Evolutionary conservation across 2,888 invertebrate genomes (phyloP).

Genomic region (Eurois occulta): DNA sequence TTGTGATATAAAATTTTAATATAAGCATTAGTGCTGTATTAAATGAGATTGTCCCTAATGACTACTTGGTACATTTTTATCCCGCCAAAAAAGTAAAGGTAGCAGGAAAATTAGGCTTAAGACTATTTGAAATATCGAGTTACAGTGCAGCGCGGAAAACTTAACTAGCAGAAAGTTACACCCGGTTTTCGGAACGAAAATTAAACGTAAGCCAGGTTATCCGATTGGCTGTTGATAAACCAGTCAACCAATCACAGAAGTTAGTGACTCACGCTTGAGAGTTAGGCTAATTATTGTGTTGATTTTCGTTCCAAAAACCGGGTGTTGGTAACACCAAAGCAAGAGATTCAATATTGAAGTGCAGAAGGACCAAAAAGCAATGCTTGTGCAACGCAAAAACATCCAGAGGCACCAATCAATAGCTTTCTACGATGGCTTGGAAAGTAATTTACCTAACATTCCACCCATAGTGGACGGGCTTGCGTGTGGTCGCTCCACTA

Average conservation of each 20-base stretch:
- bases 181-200: neutral
- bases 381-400: constrained; percentile 59
- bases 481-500: constrained; percentile 79
- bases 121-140: constrained; percentile 1
- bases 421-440: constrained; percentile 60
- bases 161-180: constrained; percentile 4
- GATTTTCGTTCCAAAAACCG: neutral
- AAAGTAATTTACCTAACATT: constrained; percentile 86
- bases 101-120: constrained; percentile 26
- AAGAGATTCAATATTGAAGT: constrained; percentile 15
- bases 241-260: neutral
- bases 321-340: constrained; percentile 50
- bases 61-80: neutral
- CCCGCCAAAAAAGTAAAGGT: constrained; percentile 9
- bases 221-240: neutral
- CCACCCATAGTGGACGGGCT: constrained; percentile 86
- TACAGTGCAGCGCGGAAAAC: constrained; percentile 33
- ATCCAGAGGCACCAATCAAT: constrained; percentile 69
- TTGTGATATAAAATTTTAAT: constrained; percentile 28
- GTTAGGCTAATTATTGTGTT: neutral
- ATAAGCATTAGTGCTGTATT: constrained; percentile 41
- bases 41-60: constrained; percentile 1
- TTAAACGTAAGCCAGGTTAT: neutral
- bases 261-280: neutral
- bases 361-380: constrained; percentile 45